A percentile compares a stretch with the other conserved stretches of the same genome.
Conservation (phyloP, 2,888 invertebrate genomes). For the Agonopterix alstromeriana region DNA sequence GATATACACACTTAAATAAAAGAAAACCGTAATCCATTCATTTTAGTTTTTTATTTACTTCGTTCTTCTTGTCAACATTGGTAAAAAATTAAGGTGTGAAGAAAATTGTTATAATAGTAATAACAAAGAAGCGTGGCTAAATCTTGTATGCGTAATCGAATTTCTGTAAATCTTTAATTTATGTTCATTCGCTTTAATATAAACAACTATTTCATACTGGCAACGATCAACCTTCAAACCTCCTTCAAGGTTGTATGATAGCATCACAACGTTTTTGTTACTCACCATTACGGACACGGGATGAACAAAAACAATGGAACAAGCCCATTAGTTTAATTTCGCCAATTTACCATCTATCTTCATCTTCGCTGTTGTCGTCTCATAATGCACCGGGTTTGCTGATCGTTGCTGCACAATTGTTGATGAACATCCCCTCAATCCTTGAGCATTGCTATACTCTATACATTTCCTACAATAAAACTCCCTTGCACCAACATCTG, state of each 20-base stretch:
- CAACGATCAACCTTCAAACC: conserved; percentile 20
- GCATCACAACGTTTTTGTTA: conserved; percentile 40
- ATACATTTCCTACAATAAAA: conserved; percentile 64
- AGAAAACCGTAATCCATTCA: too few relatives aligned
- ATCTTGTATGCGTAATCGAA: too few relatives aligned
- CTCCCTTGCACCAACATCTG: conserved; percentile 51
- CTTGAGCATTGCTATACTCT: conserved; percentile 36
- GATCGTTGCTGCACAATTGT: conserved; percentile 35
- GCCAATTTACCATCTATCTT: conserved; percentile 68
- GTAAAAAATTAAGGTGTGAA: too few relatives aligned
- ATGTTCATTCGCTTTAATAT: too few relatives aligned
- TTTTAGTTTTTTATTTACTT: too few relatives aligned
- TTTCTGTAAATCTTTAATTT: too few relatives aligned
- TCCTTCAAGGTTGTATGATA: conserved; percentile 49
- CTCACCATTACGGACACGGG: conserved; percentile 32
- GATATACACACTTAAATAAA: too few relatives aligned
- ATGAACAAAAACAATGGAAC: conserved; percentile 50
- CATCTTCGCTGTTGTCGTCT: conserved; percentile 55
- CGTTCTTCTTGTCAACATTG: too few relatives aligned
- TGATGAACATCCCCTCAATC: conserved; percentile 4
- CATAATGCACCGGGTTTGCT: conserved; percentile 34
- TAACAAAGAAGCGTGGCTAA: too few relatives aligned
- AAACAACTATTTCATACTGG: too few relatives aligned
- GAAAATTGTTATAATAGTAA: too few relatives aligned
- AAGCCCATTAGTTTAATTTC: conserved; percentile 62